phyloP scores from a whole-genome alignment of 2,888 invertebrate genomes.

The Cordylochernes scorpioides region DNA sequence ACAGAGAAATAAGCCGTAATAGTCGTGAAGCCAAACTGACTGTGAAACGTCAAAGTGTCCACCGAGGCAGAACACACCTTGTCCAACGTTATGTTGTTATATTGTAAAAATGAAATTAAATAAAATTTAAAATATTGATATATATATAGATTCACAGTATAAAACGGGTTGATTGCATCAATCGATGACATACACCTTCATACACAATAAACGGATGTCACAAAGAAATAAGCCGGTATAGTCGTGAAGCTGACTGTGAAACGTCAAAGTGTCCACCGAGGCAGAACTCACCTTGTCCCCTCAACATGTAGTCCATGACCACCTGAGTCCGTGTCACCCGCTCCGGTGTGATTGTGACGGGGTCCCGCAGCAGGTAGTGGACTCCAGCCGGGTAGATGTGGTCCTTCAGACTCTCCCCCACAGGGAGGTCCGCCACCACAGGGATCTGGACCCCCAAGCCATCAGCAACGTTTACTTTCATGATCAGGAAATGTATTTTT shows the following conservation, averaged over 20 bases:
- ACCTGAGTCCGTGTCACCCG: background rate
- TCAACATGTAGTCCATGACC: background rate
- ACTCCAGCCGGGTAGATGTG: constrained; percentile 22
- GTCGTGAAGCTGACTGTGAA: background rate
- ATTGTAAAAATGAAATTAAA: too few species aligned
- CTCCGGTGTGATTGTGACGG: constrained; percentile 9
- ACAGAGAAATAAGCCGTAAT: too few species aligned
- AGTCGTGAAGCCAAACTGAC: background rate
- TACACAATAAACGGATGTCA: too few species aligned
- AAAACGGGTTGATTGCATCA: too few species aligned
- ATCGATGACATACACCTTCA: too few species aligned
- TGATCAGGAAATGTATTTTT: background rate
- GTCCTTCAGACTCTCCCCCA: constrained; percentile 28
- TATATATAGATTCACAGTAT: too few species aligned
- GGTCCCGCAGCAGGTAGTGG: constrained; percentile 12
- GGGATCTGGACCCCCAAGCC: constrained; percentile 19
- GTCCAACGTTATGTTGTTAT: too few species aligned
- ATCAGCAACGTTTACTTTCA: too few species aligned
- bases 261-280: background rate
- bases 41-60: background rate
- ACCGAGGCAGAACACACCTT: too few species aligned
- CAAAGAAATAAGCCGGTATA: too few species aligned
- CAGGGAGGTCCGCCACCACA: constrained; percentile 25
- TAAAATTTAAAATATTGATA: too few species aligned
- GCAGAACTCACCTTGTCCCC: background rate